These are phyloP conservation scores for Stomorhina lunata DNA, from an alignment of 2,888 invertebrate species.

Conservation along the genomic window DNA sequence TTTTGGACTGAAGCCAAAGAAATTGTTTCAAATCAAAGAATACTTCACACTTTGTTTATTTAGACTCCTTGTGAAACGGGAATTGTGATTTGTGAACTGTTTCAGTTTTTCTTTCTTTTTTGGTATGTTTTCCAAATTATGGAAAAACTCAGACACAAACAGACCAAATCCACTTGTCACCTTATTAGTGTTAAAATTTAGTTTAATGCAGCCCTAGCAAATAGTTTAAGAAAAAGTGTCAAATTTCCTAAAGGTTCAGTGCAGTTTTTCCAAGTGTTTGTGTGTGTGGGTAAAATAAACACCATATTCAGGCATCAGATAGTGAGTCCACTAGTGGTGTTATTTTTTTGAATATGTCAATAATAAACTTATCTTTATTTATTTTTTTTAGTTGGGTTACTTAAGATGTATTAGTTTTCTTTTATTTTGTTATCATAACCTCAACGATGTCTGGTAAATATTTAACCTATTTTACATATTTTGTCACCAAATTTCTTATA, in stretches of 20 bases:
- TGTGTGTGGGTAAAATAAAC: slow-evolving; percentile 50
- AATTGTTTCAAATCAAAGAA: background rate
- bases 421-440: slow-evolving; percentile 47
- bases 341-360: slow-evolving; percentile 6
- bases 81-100: too few species aligned
- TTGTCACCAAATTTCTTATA: background rate
- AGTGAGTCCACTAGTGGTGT: slow-evolving; percentile 17
- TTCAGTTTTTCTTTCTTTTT: slow-evolving; percentile 10
- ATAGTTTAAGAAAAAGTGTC: slow-evolving; percentile 40
- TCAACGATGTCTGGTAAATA: slow-evolving; percentile 33
- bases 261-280: background rate
- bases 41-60: slow-evolving; percentile 18
- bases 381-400: background rate
- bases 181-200: slow-evolving; percentile 45
- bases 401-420: background rate
- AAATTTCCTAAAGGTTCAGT: slow-evolving; percentile 19
- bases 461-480: slow-evolving; percentile 22
- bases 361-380: slow-evolving; percentile 10
- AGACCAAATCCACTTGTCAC: slow-evolving; percentile 57
- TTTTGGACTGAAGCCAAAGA: slow-evolving; percentile 21
- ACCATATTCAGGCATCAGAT: background rate
- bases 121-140: too few species aligned
- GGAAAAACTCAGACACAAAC: slow-evolving; percentile 23
- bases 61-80: slow-evolving; percentile 9
- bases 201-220: slow-evolving; percentile 13